These are phyloP conservation scores for Rhopilema esculentum DNA, from an alignment of 30 jellyfish, hydroid and myxozoan species.

Conservation along the genomic window DNA sequence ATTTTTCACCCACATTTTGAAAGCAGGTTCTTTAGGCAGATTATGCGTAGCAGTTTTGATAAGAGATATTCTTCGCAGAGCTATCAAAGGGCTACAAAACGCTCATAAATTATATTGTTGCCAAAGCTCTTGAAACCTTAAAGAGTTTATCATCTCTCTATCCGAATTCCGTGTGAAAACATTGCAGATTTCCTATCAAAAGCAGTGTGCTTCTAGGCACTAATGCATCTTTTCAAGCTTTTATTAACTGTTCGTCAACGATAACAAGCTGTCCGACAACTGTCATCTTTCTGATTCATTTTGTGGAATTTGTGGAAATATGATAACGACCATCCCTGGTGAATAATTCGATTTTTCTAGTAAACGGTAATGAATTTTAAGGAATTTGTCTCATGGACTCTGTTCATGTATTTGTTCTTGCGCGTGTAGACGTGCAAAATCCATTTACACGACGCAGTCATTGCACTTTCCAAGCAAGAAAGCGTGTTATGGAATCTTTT, in stretches of 20 bases:
- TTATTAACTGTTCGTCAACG: not conserved
- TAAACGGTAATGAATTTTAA: too few relatives aligned
- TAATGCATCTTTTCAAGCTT: not conserved
- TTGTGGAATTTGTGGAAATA: too few relatives aligned
- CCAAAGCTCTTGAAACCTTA: not conserved
- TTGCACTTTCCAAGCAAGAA: not conserved
- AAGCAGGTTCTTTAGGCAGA: not conserved
- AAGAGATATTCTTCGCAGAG: not conserved
- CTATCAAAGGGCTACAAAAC: not conserved
- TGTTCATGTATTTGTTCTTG: too few relatives aligned
- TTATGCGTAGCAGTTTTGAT: not conserved
- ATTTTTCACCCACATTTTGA: not conserved
- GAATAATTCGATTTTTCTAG: too few relatives aligned
- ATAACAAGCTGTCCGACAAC: not conserved
- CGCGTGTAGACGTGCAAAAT: too few relatives aligned
- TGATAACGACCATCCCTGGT: too few relatives aligned
- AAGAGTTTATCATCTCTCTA: not conserved
- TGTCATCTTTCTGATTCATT: not conserved
- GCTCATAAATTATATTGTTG: not conserved
- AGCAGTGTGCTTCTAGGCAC: too few relatives aligned
- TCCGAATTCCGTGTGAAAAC: not conserved
- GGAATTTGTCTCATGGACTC: too few relatives aligned
- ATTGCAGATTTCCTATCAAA: too few relatives aligned
- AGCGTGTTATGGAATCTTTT: not conserved
- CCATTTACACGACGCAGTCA: not conserved